Percentiles rank a stretch among this genome's conserved stretches.
Conservation (phyloP, 2,113 vertebrate species). For the Morone saxatilis region DNA sequence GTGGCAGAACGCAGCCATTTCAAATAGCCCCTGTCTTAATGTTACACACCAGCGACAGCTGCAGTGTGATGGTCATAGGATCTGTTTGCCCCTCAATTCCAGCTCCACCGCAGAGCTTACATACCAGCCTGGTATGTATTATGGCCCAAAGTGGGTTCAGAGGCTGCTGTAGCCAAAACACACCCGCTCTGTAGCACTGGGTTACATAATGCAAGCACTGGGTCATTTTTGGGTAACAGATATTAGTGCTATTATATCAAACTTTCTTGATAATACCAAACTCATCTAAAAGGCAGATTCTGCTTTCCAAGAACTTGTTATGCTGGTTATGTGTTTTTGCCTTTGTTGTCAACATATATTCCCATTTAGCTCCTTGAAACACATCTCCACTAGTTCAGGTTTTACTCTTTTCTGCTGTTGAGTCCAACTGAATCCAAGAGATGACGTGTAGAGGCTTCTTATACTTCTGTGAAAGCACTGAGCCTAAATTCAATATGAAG, state of each 20-base stretch:
- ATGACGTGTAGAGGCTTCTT: not conserved
- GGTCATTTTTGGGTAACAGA: not conserved
- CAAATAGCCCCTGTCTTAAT: constrained; percentile 67
- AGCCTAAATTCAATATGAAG: not conserved
- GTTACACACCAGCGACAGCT: constrained; percentile 79
- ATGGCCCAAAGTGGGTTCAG: constrained; percentile 47
- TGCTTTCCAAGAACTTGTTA: not conserved
- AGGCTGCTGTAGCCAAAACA: constrained; percentile 35
- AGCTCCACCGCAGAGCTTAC: constrained; percentile 21
- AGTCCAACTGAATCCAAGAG: not conserved
- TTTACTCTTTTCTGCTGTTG: not conserved
- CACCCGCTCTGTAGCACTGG: constrained; percentile 15
- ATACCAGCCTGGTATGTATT: constrained; percentile 66
- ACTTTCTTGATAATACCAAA: not conserved
- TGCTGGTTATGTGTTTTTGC: not conserved
- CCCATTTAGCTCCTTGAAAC: not conserved
- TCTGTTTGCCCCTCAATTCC: constrained; percentile 56
- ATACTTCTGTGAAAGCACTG: not conserved
- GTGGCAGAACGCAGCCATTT: constrained; percentile 40
- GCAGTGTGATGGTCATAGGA: constrained; percentile 78
- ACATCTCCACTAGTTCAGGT: not conserved
- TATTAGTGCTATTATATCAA: not conserved
- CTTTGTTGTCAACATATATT: not conserved
- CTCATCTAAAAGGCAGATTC: not conserved
- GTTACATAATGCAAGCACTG: constrained; percentile 27